Evolutionary conservation across 2,113 vertebrate genomes (phyloP).

Genomic region (zebrafish (Danio rerio)): DNA sequence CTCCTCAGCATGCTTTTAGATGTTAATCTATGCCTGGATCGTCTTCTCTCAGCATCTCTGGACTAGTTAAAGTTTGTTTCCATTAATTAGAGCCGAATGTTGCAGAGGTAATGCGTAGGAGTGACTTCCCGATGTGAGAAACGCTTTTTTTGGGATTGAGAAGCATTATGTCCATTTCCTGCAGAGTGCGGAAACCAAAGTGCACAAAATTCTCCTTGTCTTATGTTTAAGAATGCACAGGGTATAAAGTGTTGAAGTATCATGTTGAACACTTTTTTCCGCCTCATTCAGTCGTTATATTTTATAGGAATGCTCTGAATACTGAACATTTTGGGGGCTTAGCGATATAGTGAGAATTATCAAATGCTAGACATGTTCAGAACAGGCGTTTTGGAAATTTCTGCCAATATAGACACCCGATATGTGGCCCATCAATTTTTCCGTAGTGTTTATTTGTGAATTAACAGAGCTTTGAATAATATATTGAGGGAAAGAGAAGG

Average conservation of each 20-base stretch:
- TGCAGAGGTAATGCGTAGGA: slow-evolving; percentile 16
- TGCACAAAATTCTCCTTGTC: not conserved
- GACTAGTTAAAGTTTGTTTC: not conserved
- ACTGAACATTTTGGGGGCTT: not conserved
- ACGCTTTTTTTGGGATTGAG: slow-evolving; percentile 29
- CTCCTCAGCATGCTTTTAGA: not conserved
- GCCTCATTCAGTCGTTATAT: not conserved
- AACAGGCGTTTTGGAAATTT: not conserved
- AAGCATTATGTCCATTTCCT: slow-evolving; percentile 4
- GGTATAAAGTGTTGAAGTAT: no score
- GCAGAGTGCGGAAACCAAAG: not conserved
- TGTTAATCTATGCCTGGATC: not conserved
- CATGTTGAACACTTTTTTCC: not conserved
- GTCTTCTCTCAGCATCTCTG: not conserved
- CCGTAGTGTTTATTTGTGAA: slow-evolving; percentile 6
- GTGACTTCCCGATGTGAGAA: not conserved
- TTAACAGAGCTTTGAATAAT: not conserved
- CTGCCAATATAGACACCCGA: not conserved
- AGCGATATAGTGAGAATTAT: not conserved
- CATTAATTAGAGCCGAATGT: slow-evolving; percentile 24
- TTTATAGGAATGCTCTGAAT: not conserved
- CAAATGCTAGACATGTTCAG: not conserved
- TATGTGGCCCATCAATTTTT: not conserved
- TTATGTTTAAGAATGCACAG: slow-evolving; percentile 5
- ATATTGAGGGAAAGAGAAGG: not conserved